Percentiles rank a stretch among this genome's conserved stretches.
phyloP scores from a whole-genome alignment of 2,113 vertebrate genomes.

The Sciurus niger region DNA sequence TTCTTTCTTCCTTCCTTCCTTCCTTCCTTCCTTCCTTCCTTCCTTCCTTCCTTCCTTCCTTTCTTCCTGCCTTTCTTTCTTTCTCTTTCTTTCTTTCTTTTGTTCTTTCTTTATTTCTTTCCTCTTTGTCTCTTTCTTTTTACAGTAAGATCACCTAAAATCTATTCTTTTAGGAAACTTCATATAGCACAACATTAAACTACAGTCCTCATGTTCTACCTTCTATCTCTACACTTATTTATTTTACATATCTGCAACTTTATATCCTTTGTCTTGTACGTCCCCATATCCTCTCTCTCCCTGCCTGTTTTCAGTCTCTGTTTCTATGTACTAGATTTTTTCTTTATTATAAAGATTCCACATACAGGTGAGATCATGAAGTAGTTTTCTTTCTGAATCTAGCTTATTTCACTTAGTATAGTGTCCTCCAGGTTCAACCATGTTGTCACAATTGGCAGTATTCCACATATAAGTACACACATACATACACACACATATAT shows the following conservation, averaged over 20 bases:
- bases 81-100: too few relatives aligned
- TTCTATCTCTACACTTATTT: neutral
- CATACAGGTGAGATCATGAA: neutral
- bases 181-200: neutral
- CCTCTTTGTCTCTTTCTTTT: too few relatives aligned
- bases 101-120: too few relatives aligned
- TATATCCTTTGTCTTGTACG: neutral
- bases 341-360: neutral
- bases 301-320: neutral
- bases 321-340: neutral
- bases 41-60: too few relatives aligned
- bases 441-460: neutral
- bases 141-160: neutral
- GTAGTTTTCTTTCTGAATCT: neutral
- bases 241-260: neutral
- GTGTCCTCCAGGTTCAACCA: neutral
- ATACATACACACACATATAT: too few relatives aligned
- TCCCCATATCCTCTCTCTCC: neutral
- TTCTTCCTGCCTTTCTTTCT: too few relatives aligned
- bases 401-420: neutral
- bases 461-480: neutral
- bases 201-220: neutral
- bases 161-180: neutral
- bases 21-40: too few relatives aligned
- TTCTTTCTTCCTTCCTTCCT: too few relatives aligned